Base-by-base conservation (phyloP, 1,140 invertebrate species). In the Drosophila bocki region DNA sequence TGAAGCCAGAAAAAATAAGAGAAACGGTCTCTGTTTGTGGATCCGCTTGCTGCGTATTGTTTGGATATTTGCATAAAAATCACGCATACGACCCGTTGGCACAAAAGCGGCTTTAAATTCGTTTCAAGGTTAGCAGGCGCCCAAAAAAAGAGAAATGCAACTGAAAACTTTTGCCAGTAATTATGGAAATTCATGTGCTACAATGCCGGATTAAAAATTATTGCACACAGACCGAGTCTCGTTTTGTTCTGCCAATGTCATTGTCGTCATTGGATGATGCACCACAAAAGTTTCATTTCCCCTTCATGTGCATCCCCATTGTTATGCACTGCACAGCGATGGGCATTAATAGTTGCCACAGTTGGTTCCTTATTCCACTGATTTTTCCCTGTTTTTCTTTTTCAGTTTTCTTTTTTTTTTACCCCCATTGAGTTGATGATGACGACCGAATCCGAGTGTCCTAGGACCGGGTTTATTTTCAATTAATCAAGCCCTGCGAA, bases 31-130 rank as follows among this genome's bases (percentile, higher is more conserved):
- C 79, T 79, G 83, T 87, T 86, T 80, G 71, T 19, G 68, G 81
- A 84, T 83, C 81, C 72, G 65, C 41, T 68, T 79, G 53, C 68
- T 62, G 56, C 60, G 67, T 70, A 80, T 87, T 86, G 76, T 86
- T 77, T 63, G 67, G 48, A 19, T 70, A 88, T 86, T 86, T 86
- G 84, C 83, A 86, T 86, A 86, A 83, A 82, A 88, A 86, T 86
- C 77, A 56, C 76, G 60, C 82, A 82, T 82, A 79, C 78, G 82
- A 35, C 78, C 39, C 65, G 75, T 69, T 65, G 59, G 33, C 63
- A 80, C 42, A 72, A 54, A 67, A 29, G 45, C 42, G 44, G 79
- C 75, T 76, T 86, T 82, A 72, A 87, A 60, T 61, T 64, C 53
- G 17, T 22, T 85, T 86, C 83, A 86, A 87, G 79, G 82, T 82